A percentile compares a stretch with the other conserved stretches of the same genome.
Conservation (phyloP, 2,113 vertebrate species). For the Eublepharis macularius region DNA sequence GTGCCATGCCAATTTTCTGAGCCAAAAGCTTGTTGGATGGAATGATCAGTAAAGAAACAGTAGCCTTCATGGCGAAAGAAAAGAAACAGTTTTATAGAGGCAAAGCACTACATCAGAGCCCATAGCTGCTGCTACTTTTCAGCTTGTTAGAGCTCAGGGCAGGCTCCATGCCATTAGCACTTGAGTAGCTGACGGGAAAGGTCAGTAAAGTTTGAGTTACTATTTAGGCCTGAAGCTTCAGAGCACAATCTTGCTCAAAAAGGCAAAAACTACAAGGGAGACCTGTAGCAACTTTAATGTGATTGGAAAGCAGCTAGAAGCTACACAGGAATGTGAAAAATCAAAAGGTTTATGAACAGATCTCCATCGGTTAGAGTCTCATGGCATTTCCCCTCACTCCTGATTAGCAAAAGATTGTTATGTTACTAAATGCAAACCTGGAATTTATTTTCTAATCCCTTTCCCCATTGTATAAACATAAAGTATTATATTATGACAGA, state of each 20-base stretch:
- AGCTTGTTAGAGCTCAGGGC: constrained; percentile 45
- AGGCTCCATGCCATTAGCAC: constrained; percentile 18
- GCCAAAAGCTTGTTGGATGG: background rate
- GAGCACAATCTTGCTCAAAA: constrained; percentile 25
- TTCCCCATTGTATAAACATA: background rate
- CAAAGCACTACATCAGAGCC: constrained; percentile 38
- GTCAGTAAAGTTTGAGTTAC: constrained; percentile 49
- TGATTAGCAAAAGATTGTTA: background rate
- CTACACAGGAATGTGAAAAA: background rate
- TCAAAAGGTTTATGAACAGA: background rate
- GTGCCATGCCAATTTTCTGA: background rate
- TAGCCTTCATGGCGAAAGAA: background rate
- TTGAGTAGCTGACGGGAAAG: constrained; percentile 45
- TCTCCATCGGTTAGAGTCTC: background rate
- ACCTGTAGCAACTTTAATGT: background rate
- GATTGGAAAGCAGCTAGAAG: constrained; percentile 12
- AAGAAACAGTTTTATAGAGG: background rate
- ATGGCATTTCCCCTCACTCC: background rate
- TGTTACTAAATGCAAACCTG: background rate
- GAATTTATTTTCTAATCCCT: background rate
- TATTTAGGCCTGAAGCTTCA: constrained; percentile 46
- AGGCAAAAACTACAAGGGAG: background rate
- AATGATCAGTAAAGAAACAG: background rate
- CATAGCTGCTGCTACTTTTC: constrained; percentile 31
- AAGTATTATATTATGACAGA: background rate